Conservation (phyloP, 1,140 invertebrate genomes). For the Drosophila obscura region DNA sequence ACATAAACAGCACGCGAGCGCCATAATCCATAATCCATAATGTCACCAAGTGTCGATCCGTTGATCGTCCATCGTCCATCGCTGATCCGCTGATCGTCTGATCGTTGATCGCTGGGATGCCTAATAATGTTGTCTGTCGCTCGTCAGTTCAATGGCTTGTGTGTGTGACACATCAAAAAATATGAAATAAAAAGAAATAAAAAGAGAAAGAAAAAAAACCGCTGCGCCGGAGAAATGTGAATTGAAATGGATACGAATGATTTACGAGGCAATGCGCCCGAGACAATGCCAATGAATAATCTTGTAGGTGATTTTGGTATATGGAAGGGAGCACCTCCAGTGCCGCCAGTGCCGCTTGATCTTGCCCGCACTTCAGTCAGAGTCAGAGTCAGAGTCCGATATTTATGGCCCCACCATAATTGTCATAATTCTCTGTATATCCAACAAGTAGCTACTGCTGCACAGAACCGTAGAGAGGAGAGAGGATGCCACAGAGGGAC, state of each 20-base stretch:
- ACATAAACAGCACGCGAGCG: slow-evolving; percentile 81
- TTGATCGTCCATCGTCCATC: slow-evolving; percentile 33
- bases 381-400: not conserved
- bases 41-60: slow-evolving; percentile 56
- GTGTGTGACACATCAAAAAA: slow-evolving; percentile 57
- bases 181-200: not conserved
- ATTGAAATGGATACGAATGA: slow-evolving; percentile 33
- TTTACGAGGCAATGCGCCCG: slow-evolving; percentile 47
- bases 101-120: slow-evolving; percentile 50
- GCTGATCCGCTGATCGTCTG: slow-evolving; percentile 48
- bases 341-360: slow-evolving; percentile 52
- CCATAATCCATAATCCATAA: slow-evolving; percentile 80
- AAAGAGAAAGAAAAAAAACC: not conserved
- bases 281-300: slow-evolving; percentile 72
- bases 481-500: slow-evolving; percentile 25
- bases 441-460: slow-evolving; percentile 66
- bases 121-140: slow-evolving; percentile 52
- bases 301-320: slow-evolving; percentile 20
- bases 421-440: slow-evolving; percentile 79
- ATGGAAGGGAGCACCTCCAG: not conserved
- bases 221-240: slow-evolving; percentile 15
- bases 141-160: slow-evolving; percentile 72
- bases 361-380: slow-evolving; percentile 50
- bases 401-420: slow-evolving; percentile 80
- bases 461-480: not conserved